Evolutionary conservation across 2,797 vertebrate species (phyloP).

Genomic region (Parotocinclus haroldoi): DNA sequence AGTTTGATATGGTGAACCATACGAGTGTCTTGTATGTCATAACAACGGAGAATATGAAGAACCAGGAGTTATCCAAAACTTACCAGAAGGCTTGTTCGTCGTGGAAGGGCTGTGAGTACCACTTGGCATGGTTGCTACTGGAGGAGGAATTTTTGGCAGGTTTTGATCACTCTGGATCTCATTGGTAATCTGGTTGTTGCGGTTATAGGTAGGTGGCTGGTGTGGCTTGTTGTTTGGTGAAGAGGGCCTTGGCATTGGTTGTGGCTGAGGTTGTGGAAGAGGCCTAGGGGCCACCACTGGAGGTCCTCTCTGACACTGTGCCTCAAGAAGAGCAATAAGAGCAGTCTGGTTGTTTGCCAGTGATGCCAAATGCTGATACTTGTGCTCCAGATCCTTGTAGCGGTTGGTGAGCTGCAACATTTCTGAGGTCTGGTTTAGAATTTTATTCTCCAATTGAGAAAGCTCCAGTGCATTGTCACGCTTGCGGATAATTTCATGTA

Average conservation of each 20-base stretch:
- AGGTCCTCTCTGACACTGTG: conserved; percentile 83
- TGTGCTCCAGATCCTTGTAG: conserved; percentile 95
- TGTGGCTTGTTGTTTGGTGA: conserved; percentile 74
- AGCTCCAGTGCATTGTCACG: conserved; percentile 93
- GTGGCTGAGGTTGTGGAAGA: conserved; percentile 58
- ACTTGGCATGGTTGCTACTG: conserved; percentile 86
- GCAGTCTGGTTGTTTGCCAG: conserved; percentile 91
- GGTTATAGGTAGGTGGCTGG: conserved; percentile 80
- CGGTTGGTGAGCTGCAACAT: conserved; percentile 91
- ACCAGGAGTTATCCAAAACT: conserved; percentile 58
- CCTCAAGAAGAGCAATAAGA: conserved; percentile 86
- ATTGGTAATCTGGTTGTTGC: conserved; percentile 91
- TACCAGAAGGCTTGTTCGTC: conserved; percentile 92
- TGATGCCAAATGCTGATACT: conserved; percentile 90
- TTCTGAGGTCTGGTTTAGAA: conserved; percentile 95
- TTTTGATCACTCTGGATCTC: conserved; percentile 97
- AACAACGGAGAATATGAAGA: no score
- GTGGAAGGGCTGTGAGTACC: conserved; percentile 86
- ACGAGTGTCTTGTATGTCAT: no score
- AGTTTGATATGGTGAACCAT: no score
- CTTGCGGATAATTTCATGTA: conserved; percentile 97
- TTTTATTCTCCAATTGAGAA: conserved; percentile 93
- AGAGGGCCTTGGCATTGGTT: conserved; percentile 60
- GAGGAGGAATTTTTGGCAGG: conserved; percentile 76
- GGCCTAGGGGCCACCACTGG: conserved; percentile 57